Evolutionary conservation across 2,888 invertebrate genomes (phyloP).

Genomic region (Allophyes oxyacanthae): DNA sequence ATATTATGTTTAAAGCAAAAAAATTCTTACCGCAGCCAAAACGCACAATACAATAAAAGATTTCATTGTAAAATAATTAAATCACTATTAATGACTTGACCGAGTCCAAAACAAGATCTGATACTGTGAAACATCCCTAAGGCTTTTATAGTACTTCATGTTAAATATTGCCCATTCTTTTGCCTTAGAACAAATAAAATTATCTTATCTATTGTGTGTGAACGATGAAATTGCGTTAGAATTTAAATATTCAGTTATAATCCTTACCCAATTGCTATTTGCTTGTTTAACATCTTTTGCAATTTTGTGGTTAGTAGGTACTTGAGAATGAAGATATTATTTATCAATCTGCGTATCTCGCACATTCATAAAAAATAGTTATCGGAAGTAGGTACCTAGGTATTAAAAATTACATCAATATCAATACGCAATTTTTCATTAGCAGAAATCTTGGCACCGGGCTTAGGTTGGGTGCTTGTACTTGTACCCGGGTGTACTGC

Average conservation of each 20-base stretch:
- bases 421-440: conserved; percentile 6
- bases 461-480: too few species aligned
- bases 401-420: neutral
- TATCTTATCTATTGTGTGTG: conserved; percentile 65
- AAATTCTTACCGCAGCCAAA: conserved; percentile 62
- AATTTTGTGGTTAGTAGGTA: conserved; percentile 3
- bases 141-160: conserved; percentile 74
- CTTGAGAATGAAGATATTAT: neutral
- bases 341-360: neutral
- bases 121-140: conserved; percentile 45
- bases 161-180: conserved; percentile 60
- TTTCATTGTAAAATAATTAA: conserved; percentile 67
- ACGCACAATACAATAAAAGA: conserved; percentile 53
- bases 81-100: conserved; percentile 9
- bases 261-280: conserved; percentile 35
- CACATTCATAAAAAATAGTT: neutral
- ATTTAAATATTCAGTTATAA: conserved; percentile 30
- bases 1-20: too few species aligned
- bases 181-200: conserved; percentile 61
- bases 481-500: too few species aligned
- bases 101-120: conserved; percentile 34
- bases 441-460: too few species aligned
- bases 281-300: conserved; percentile 30
- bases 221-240: conserved; percentile 45
- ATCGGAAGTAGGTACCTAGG: neutral